phyloP scores from a whole-genome alignment of 2,888 invertebrate genomes.

The Alcis repandata region DNA sequence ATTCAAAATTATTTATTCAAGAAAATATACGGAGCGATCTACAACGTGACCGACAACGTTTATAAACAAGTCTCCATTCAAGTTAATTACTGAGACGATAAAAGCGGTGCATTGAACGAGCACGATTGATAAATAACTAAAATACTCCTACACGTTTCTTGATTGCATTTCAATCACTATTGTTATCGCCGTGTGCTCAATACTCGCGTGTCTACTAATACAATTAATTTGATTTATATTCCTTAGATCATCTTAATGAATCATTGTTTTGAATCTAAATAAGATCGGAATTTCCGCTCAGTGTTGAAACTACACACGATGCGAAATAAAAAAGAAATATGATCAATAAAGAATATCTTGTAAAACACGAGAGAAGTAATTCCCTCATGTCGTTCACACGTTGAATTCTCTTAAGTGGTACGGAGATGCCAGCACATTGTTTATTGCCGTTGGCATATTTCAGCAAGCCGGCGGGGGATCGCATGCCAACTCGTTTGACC shows the following conservation, averaged over 20 bases:
- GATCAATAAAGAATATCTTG: constrained; percentile 24
- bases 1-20: no score
- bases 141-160: constrained; percentile 56
- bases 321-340: constrained; percentile 15
- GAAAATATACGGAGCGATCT: constrained; percentile 47
- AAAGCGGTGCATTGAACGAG: constrained; percentile 61
- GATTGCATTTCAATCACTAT: constrained; percentile 61
- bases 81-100: constrained; percentile 62
- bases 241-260: constrained; percentile 41
- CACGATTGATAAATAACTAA: constrained; percentile 60
- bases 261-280: constrained; percentile 31
- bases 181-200: constrained; percentile 55
- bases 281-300: constrained; percentile 19
- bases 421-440: constrained; percentile 67
- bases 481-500: constrained; percentile 83
- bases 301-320: not conserved
- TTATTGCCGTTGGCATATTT: constrained; percentile 71
- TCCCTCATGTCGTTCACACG: constrained; percentile 43
- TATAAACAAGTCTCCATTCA: constrained; percentile 62
- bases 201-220: constrained; percentile 35
- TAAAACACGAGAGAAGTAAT: constrained; percentile 29
- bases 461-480: constrained; percentile 65
- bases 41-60: constrained; percentile 58
- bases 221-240: constrained; percentile 45
- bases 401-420: constrained; percentile 44